phyloP scores from a whole-genome alignment of 2,113 vertebrate genomes.

The Plecturocebus donacophilus region DNA sequence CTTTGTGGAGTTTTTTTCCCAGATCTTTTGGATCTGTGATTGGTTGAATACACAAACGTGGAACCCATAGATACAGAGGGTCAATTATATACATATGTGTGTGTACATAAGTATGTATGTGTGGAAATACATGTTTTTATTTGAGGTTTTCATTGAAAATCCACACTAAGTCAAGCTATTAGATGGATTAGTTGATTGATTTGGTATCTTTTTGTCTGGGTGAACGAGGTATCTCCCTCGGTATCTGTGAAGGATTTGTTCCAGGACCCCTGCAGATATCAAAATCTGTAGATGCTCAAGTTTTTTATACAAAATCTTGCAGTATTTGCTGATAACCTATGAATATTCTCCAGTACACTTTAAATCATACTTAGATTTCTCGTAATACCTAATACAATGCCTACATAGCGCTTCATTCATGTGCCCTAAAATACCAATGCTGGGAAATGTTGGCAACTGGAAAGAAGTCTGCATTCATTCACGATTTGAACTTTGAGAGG shows the following conservation, averaged over 20 bases:
- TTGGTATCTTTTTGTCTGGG: background rate
- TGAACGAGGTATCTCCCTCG: background rate
- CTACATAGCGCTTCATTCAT: too few relatives aligned
- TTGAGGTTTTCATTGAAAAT: background rate
- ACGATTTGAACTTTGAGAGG: background rate
- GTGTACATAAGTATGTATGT: background rate
- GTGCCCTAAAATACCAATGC: background rate
- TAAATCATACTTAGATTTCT: too few relatives aligned
- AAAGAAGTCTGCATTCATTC: background rate
- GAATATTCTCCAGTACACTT: too few relatives aligned
- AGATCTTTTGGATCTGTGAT: background rate
- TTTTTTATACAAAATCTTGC: too few relatives aligned
- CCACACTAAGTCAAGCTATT: background rate
- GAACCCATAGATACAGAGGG: background rate
- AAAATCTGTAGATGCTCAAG: too few relatives aligned
- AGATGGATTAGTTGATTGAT: background rate
- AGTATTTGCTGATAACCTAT: too few relatives aligned
- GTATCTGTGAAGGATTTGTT: too few relatives aligned
- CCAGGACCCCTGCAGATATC: too few relatives aligned
- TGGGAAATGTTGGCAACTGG: background rate
- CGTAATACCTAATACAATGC: too few relatives aligned
- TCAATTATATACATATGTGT: background rate
- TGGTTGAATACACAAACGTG: background rate
- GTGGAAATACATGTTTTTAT: background rate
- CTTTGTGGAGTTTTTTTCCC: background rate